Conservation (phyloP, 2,797 vertebrate genomes). For the Manis pentadactyla region DNA sequence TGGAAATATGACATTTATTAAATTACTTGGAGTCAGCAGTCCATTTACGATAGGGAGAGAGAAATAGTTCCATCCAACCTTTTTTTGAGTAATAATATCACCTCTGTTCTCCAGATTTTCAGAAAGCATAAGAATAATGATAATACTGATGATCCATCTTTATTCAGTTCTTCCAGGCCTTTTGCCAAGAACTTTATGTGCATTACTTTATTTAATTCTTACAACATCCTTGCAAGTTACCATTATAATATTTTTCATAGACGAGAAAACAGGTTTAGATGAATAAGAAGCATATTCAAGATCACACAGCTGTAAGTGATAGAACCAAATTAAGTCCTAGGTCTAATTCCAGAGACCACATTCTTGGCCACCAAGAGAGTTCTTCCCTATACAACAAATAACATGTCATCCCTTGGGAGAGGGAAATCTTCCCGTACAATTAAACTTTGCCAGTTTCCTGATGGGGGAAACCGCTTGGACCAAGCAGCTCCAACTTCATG, state of each 20-base stretch:
- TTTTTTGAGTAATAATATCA: not conserved
- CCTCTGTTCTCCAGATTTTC: slow-evolving; percentile 20
- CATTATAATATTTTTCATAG: not conserved
- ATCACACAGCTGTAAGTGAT: not conserved
- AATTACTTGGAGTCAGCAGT: not conserved
- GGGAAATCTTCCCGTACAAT: not conserved
- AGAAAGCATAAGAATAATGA: not conserved
- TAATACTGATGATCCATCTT: not conserved
- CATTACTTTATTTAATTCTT: slow-evolving; percentile 7
- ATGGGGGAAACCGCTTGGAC: not conserved
- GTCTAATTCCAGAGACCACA: not conserved
- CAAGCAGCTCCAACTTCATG: not conserved
- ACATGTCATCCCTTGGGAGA: not conserved
- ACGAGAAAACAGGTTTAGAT: not conserved
- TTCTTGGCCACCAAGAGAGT: not conserved
- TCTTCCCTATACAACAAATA: not conserved
- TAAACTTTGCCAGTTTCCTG: not conserved
- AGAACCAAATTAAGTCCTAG: not conserved
- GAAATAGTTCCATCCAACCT: not conserved
- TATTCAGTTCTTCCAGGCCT: not conserved
- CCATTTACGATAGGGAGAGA: not conserved
- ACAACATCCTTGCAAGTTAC: not conserved
- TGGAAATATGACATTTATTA: not conserved
- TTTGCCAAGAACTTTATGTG: not conserved
- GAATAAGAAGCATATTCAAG: not conserved